Evolutionary conservation across 2,888 invertebrate genomes (phyloP).

Genomic region (Kuschelorhynchus macadamiae): DNA sequence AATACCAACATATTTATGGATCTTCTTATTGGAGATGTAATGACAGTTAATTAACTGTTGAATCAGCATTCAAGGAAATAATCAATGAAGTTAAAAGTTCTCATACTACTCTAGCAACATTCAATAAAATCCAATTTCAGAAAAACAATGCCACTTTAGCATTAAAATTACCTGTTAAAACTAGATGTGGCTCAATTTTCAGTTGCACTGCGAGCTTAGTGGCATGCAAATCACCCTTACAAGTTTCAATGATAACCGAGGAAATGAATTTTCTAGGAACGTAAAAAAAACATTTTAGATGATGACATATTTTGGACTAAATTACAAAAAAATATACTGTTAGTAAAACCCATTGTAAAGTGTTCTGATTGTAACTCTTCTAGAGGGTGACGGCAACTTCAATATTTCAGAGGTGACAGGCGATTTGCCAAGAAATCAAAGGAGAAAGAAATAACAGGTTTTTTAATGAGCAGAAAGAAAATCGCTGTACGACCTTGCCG

Average conservation of each 20-base stretch:
- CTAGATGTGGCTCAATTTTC: constrained; percentile 42
- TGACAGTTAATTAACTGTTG: constrained; percentile 32
- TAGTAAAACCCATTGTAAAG: constrained; percentile 27
- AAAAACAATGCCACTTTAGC: constrained; percentile 17
- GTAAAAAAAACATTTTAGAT: constrained; percentile 5
- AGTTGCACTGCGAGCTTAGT: constrained; percentile 13
- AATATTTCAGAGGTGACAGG: constrained; percentile 2
- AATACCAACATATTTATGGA: constrained; percentile 51
- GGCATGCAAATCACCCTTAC: constrained; percentile 1
- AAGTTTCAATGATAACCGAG: constrained; percentile 6
- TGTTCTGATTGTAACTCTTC: constrained; percentile 22
- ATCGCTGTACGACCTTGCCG: constrained; percentile 33
- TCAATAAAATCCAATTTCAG: constrained; percentile 35
- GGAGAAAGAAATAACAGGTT: too few species aligned
- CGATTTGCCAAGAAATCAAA: too few species aligned
- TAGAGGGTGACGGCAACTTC: constrained; percentile 24
- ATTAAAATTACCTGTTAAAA: constrained; percentile 43
- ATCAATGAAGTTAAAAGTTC: constrained; percentile 42
- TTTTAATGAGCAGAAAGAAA: constrained; percentile 1
- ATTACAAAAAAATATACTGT: neutral
- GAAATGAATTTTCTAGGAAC: constrained; percentile 3
- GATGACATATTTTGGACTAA: constrained; percentile 25
- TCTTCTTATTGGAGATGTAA: constrained; percentile 42
- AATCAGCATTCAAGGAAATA: constrained; percentile 38
- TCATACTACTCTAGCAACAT: constrained; percentile 29